Conservation (phyloP, 2,888 invertebrate genomes). For the Philhelius pedissequus region DNA sequence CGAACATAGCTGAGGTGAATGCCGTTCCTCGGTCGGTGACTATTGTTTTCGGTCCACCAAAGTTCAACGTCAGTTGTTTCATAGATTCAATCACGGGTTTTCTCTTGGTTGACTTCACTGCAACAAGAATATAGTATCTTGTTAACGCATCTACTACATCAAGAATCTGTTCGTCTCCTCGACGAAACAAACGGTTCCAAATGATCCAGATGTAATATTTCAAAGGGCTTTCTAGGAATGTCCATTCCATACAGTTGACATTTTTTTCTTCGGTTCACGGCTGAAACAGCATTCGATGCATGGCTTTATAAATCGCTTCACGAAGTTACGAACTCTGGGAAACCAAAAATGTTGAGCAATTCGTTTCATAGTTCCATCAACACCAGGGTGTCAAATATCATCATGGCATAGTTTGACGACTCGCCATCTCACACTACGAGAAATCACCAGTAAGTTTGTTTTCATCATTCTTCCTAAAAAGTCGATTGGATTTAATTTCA, state of each 20-base stretch:
- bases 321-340: slow-evolving; percentile 7
- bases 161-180: slow-evolving; percentile 17
- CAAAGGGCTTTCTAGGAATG: slow-evolving; percentile 31
- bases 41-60: background rate
- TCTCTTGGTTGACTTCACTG: slow-evolving; percentile 39
- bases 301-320: slow-evolving; percentile 33
- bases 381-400: too few relatives aligned
- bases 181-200: slow-evolving; percentile 45
- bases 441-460: slow-evolving; percentile 16
- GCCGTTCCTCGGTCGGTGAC: slow-evolving; percentile 25
- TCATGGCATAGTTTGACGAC: slow-evolving; percentile 29
- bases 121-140: slow-evolving; percentile 29
- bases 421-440: slow-evolving; percentile 23
- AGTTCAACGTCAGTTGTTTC: background rate
- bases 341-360: slow-evolving; percentile 45
- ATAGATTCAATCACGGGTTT: slow-evolving; percentile 12
- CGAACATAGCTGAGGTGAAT: slow-evolving; percentile 34
- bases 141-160: slow-evolving; percentile 38
- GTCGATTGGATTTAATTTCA: slow-evolving; percentile 17
- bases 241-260: slow-evolving; percentile 41
- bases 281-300: slow-evolving; percentile 49
- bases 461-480: slow-evolving; percentile 15
- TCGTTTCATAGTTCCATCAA: slow-evolving; percentile 31
- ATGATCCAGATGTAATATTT: slow-evolving; percentile 26
- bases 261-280: slow-evolving; percentile 5